Conservation (phyloP, 2,888 invertebrate genomes). For the Hirtodrosophila histrioides region DNA sequence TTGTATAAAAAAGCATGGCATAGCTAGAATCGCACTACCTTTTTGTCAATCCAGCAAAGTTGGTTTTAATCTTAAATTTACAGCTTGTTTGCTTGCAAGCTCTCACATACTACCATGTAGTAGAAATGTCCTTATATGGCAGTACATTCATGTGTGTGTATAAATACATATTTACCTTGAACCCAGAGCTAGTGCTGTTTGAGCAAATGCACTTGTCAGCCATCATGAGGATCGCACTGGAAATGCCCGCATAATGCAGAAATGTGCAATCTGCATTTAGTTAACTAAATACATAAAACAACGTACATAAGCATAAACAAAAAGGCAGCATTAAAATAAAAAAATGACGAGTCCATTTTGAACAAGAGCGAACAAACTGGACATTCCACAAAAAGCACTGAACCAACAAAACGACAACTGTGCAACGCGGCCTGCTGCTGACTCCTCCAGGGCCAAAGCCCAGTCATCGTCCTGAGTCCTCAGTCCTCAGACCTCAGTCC, state of each 20-base stretch:
- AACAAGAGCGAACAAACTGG: slow-evolving; percentile 60
- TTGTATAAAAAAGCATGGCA: too few species aligned
- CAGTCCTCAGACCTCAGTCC: background rate
- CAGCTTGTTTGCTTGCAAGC: too few species aligned
- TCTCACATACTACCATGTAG: too few species aligned
- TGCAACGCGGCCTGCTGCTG: slow-evolving; percentile 29
- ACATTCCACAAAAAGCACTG: slow-evolving; percentile 67
- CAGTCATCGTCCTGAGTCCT: slow-evolving; percentile 7
- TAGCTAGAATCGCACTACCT: too few species aligned
- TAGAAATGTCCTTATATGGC: too few species aligned
- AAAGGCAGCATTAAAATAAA: slow-evolving; percentile 33
- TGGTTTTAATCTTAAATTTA: too few species aligned
- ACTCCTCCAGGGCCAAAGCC: slow-evolving; percentile 26
- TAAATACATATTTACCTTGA: slow-evolving; percentile 14
- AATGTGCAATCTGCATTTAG: slow-evolving; percentile 71
- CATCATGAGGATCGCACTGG: slow-evolving; percentile 14
- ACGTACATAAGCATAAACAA: slow-evolving; percentile 27
- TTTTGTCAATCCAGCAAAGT: too few species aligned
- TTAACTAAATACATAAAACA: slow-evolving; percentile 57
- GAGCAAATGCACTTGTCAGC: slow-evolving; percentile 26
- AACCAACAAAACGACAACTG: slow-evolving; percentile 63
- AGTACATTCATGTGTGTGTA: too few species aligned
- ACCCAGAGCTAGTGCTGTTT: too few species aligned
- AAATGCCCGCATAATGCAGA: slow-evolving; percentile 48
- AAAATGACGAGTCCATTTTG: slow-evolving; percentile 56